Percentiles rank a stretch among this genome's conserved stretches.
These are phyloP conservation scores for Tenthredo distinguenda DNA, from an alignment of 2,888 invertebrate species.

Conservation along the genomic window DNA sequence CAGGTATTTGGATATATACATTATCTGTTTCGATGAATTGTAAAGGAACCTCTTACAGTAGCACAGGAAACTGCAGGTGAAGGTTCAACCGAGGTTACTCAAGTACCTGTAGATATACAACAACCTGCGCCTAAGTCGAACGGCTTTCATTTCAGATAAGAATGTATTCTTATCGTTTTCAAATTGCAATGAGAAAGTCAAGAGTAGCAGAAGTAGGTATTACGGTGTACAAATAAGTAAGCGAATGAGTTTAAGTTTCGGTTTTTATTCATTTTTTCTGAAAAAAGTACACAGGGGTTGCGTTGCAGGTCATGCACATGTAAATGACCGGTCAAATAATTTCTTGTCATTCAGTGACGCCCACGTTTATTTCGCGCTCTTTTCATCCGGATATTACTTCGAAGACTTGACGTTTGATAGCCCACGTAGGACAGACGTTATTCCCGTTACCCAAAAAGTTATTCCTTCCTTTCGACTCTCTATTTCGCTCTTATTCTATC, in stretches of 20 bases:
- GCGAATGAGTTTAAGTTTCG: background rate
- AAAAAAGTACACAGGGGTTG: background rate
- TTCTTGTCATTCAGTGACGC: conserved; percentile 11
- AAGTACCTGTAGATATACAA: background rate
- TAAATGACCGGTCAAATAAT: background rate
- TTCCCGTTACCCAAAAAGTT: conserved; percentile 1
- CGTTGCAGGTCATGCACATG: too few species aligned
- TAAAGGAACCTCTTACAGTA: background rate
- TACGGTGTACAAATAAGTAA: background rate
- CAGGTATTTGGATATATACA: background rate
- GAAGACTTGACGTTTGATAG: background rate
- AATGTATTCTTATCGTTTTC: background rate
- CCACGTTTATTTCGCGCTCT: conserved; percentile 19
- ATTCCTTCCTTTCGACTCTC: too few species aligned
- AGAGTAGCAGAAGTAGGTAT: background rate
- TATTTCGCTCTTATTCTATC: background rate
- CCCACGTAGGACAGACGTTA: conserved; percentile 7
- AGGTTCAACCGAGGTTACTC: background rate
- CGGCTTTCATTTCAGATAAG: background rate
- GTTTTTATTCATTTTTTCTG: background rate
- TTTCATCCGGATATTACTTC: conserved; percentile 2
- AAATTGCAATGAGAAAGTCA: background rate
- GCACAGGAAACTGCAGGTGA: conserved; percentile 9
- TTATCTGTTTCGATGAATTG: background rate
- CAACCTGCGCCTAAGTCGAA: background rate